Evolutionary conservation across 2,797 vertebrate species (phyloP).

Genomic region (Remorina albescens): DNA sequence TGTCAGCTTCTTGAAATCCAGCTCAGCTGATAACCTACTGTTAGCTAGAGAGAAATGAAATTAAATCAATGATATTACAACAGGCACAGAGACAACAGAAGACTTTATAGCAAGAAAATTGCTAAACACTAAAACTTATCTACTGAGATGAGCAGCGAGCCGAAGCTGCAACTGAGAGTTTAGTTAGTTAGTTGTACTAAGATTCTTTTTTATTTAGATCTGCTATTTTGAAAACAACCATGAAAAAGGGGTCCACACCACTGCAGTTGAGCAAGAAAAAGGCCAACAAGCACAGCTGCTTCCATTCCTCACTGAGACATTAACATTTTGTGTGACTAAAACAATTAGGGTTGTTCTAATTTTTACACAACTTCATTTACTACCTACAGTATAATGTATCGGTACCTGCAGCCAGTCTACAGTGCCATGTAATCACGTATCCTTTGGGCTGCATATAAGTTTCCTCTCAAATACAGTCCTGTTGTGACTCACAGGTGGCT

Average conservation of each 20-base stretch:
- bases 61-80: neutral
- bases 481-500: constrained; percentile 21
- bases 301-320: neutral
- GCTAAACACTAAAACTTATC: neutral
- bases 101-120: neutral
- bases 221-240: neutral
- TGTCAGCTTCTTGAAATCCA: constrained; percentile 41
- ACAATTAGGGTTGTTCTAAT: neutral
- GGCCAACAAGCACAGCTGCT: neutral
- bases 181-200: neutral
- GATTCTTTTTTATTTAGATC: neutral
- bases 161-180: neutral
- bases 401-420: constrained; percentile 8
- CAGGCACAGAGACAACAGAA: neutral
- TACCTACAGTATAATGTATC: constrained; percentile 1
- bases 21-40: constrained; percentile 34
- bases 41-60: neutral
- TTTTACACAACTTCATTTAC: constrained; percentile 11
- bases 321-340: neutral
- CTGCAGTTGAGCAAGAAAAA: neutral
- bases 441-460: constrained; percentile 21
- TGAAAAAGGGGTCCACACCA: neutral
- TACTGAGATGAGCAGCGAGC: neutral
- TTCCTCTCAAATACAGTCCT: constrained; percentile 23
- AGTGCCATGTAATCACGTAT: constrained; percentile 21